Conservation (phyloP, 1,140 invertebrate species). For the Drosophila bocqueti region DNA sequence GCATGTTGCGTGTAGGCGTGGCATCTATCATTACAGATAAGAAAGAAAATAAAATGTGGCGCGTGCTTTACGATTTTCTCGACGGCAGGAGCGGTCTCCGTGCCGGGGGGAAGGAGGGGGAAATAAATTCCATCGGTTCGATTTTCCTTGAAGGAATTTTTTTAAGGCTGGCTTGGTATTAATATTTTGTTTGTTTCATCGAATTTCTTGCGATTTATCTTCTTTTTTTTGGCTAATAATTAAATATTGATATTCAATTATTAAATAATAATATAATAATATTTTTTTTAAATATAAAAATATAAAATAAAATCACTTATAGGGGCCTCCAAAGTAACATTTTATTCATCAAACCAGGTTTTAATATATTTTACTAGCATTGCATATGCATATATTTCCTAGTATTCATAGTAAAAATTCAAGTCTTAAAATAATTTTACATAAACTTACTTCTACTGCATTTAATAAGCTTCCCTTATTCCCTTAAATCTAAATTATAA, state of each 20-base stretch:
- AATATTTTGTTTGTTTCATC: neutral
- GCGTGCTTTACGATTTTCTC: conserved; percentile 44
- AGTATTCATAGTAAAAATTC: no score
- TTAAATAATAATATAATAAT: neutral
- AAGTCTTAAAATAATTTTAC: no score
- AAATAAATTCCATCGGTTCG: conserved; percentile 22
- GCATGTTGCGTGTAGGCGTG: conserved; percentile 62
- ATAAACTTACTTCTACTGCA: no score
- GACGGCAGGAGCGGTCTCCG: no score
- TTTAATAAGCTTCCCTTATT: no score
- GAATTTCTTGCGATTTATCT: no score
- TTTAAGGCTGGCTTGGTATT: neutral
- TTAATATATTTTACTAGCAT: no score
- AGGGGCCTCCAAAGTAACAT: no score
- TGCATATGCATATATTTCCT: no score
- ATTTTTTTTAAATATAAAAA: neutral
- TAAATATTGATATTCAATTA: neutral
- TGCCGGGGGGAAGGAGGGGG: neutral
- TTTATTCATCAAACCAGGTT: no score
- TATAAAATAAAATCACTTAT: neutral
- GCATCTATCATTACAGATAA: conserved; percentile 78
- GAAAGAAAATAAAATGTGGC: conserved; percentile 57
- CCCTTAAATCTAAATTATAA: neutral
- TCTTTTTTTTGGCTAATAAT: neutral
- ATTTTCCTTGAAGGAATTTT: conserved; percentile 42